These are phyloP conservation scores for Drosophila repleta DNA, from an alignment of 1,140 invertebrate genomes.

Conservation along the genomic window DNA sequence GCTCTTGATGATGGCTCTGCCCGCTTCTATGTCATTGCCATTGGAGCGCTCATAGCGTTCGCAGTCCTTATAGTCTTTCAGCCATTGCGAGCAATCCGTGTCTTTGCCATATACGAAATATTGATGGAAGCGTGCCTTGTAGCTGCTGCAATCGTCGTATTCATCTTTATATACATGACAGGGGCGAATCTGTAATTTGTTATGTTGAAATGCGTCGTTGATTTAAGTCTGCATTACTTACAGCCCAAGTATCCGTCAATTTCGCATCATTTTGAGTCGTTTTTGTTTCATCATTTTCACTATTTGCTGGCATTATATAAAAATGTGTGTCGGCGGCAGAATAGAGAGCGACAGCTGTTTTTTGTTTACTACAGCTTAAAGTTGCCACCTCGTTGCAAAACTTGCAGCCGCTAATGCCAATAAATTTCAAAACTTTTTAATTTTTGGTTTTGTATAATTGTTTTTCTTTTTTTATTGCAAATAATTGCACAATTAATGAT, in stretches of 20 bases:
- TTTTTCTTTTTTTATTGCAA: constrained; percentile 35
- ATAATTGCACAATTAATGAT: constrained; percentile 45
- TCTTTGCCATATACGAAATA: constrained; percentile 91
- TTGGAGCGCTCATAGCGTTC: constrained; percentile 86
- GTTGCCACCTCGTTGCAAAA: constrained; percentile 28
- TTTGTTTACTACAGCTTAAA: constrained; percentile 38
- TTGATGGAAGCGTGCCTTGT: constrained; percentile 92
- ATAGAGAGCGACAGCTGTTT: constrained; percentile 49
- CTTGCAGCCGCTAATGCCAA: neutral
- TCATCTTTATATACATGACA: constrained; percentile 91
- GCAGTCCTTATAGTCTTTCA: constrained; percentile 91
- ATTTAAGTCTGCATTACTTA: constrained; percentile 36
- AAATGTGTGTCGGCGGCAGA: constrained; percentile 24
- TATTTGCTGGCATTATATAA: constrained; percentile 51
- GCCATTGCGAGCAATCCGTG: constrained; percentile 91
- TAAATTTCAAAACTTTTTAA: neutral
- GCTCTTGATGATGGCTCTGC: constrained; percentile 87
- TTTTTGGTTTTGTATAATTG: constrained; percentile 19
- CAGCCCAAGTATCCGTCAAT: constrained; percentile 67
- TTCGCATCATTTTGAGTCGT: constrained; percentile 29
- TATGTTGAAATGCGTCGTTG: neutral
- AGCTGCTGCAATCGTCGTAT: constrained; percentile 90
- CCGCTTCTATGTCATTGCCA: constrained; percentile 87
- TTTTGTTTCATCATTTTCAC: constrained; percentile 45
- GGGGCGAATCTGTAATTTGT: constrained; percentile 86